A percentile compares a stretch with the other conserved stretches of the same genome.
phyloP scores from a whole-genome alignment of 2,113 vertebrate species.

The Capricornis sumatraensis region DNA sequence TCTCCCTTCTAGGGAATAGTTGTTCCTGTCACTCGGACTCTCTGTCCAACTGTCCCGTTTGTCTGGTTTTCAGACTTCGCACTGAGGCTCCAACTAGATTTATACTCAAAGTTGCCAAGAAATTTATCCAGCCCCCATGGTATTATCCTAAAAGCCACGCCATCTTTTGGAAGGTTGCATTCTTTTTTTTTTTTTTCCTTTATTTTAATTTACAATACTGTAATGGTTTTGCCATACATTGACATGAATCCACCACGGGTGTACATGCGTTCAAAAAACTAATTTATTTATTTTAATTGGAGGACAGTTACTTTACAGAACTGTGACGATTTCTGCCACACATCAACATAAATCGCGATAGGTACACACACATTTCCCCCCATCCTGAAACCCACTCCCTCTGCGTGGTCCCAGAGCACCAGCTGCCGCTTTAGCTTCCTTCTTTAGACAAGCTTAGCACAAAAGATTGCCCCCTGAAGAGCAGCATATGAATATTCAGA shows the following conservation, averaged over 20 bases:
- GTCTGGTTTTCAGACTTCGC: slow-evolving; percentile 42
- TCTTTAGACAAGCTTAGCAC: background rate
- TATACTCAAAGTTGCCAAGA: slow-evolving; percentile 19
- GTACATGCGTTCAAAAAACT: no score
- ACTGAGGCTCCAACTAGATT: slow-evolving; percentile 12
- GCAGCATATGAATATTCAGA: background rate
- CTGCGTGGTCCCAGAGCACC: background rate
- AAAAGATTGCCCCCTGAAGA: background rate
- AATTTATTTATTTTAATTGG: background rate
- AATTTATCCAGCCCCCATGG: slow-evolving; percentile 9
- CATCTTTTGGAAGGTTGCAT: background rate
- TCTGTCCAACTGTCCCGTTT: slow-evolving; percentile 33
- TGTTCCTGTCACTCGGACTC: slow-evolving; percentile 44
- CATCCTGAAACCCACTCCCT: background rate
- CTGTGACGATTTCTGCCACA: background rate
- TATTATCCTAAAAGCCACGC: slow-evolving; percentile 31
- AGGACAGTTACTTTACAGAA: background rate
- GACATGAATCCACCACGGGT: no score
- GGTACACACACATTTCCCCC: background rate
- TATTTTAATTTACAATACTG: no score
- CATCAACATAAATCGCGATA: background rate
- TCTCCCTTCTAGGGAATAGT: slow-evolving; percentile 34
- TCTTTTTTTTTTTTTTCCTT: background rate
- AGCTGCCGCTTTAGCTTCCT: background rate
- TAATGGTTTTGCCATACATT: no score